Evolutionary conservation across 2,113 vertebrate genomes (phyloP).

Genomic region (Larimichthys crocea): DNA sequence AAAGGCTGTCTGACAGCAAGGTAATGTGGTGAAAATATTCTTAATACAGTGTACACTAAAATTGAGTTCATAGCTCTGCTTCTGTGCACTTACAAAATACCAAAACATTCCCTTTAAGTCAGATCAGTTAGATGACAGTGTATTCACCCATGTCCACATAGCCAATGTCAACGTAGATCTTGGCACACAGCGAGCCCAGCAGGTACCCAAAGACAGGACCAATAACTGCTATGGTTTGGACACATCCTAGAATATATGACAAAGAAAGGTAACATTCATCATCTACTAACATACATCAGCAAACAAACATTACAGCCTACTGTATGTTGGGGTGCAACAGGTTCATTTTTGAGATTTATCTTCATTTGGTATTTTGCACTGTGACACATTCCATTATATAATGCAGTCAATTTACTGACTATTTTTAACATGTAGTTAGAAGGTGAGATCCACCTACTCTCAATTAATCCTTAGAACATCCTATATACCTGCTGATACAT

Average conservation of each 20-base stretch:
- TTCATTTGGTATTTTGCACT: not conserved
- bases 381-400: too few relatives aligned
- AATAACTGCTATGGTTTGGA: slow-evolving; percentile 82
- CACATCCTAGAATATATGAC: slow-evolving; percentile 68
- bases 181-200: slow-evolving; percentile 82
- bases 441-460: not conserved
- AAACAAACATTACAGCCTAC: not conserved
- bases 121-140: not conserved
- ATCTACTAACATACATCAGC: not conserved
- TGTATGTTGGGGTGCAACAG: not conserved
- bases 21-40: too few relatives aligned
- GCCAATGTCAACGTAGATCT: slow-evolving; percentile 83
- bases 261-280: not conserved
- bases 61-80: too few relatives aligned
- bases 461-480: not conserved
- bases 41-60: too few relatives aligned
- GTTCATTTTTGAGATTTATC: not conserved
- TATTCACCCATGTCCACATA: slow-evolving; percentile 82
- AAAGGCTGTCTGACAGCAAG: too few relatives aligned
- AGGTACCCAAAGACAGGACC: slow-evolving; percentile 83
- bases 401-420: not conserved
- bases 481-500: not conserved
- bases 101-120: not conserved
- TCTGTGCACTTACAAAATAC: too few relatives aligned
- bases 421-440: not conserved